Base-by-base conservation (phyloP, 2,888 invertebrate species). In the Drosophila rubida region DNA sequence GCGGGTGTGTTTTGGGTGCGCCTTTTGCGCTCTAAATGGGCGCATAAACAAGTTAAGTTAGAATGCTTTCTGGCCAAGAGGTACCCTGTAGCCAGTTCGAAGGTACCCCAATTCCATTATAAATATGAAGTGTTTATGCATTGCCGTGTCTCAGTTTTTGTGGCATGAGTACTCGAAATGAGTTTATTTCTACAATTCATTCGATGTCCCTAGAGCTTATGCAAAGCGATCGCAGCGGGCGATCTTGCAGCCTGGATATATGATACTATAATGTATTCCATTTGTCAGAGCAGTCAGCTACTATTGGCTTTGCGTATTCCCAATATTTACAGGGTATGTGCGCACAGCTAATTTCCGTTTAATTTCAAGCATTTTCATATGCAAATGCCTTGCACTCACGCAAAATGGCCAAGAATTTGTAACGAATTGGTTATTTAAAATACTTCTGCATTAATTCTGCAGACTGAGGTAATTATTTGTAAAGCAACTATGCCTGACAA, bases 1-100 rank as follows among this genome's bases (percentile, higher is more conserved):
- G 88, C 88, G 74, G 87, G 87, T 69, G 83, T 83, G 72, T 74
- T 88, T 83, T 88, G 88, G 83, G 83, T 77, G 83, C 83, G 83
- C 80, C 81, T 63, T 46, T 42, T 62, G 49, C 67, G 63, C 58
- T 59, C 61, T 59, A 72, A 69, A 76, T 72, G 72, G 62, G 49
- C 66, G 65, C 60, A 76, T 78, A 73, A 73, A 73, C 60, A 60
- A 49, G 48, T 60, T 59, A 59, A 49, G 48, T 60, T 59, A 59
- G 42, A 50, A 59, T 51, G 50, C 50, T 27, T 30, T 57, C 44
- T 57, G 30, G 45, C 51, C 46, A 32, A 39, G 72, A 53, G 53
- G 41, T 53, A 53, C 53, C 53, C 53, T 53, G 42, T 53, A 53
- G 25, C 25, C 41, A 53, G 27, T 8, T 37, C 5, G 50, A 14